Evolutionary conservation across 2,888 invertebrate genomes (phyloP).

Genomic region (Clepsis dumicolana): DNA sequence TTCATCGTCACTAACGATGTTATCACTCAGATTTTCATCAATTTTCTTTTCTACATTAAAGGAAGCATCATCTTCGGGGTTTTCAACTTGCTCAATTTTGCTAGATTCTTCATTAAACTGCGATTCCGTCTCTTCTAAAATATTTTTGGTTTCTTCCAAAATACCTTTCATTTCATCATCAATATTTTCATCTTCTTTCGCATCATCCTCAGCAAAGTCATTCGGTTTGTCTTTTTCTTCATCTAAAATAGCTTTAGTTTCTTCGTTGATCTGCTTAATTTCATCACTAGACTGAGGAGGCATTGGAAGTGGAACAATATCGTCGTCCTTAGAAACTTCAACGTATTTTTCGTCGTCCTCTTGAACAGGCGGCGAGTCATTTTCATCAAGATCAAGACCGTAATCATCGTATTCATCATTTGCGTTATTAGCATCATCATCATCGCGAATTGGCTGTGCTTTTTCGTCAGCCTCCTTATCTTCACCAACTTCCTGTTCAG

Average conservation of each 20-base stretch:
- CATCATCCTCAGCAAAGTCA: constrained; percentile 38
- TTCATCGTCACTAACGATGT: constrained; percentile 48
- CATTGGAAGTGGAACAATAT: constrained; percentile 29
- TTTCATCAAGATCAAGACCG: constrained; percentile 36
- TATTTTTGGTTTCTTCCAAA: constrained; percentile 45
- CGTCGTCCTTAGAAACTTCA: constrained; percentile 40
- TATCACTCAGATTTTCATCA: constrained; percentile 20
- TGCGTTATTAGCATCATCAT: constrained; percentile 28
- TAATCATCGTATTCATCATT: constrained; percentile 43
- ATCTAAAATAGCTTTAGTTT: constrained; percentile 51
- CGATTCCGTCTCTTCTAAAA: constrained; percentile 47
- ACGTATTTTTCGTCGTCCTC: constrained; percentile 38
- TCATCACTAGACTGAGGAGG: constrained; percentile 24
- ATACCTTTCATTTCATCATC: constrained; percentile 38
- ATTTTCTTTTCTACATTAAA: constrained; percentile 30
- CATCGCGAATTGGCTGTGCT: constrained; percentile 11
- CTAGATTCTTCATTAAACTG: constrained; percentile 13
- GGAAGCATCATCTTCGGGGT: background rate
- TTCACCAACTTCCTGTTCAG: constrained; percentile 47
- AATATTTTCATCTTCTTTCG: background rate
- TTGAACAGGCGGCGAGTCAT: constrained; percentile 37
- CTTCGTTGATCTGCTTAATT: constrained; percentile 52
- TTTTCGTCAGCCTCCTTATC: constrained; percentile 13
- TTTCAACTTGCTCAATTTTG: constrained; percentile 4
- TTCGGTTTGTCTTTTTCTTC: constrained; percentile 45